These are phyloP conservation scores for Drosophila baimaii DNA, from an alignment of 1,140 invertebrate species.

Conservation along the genomic window DNA sequence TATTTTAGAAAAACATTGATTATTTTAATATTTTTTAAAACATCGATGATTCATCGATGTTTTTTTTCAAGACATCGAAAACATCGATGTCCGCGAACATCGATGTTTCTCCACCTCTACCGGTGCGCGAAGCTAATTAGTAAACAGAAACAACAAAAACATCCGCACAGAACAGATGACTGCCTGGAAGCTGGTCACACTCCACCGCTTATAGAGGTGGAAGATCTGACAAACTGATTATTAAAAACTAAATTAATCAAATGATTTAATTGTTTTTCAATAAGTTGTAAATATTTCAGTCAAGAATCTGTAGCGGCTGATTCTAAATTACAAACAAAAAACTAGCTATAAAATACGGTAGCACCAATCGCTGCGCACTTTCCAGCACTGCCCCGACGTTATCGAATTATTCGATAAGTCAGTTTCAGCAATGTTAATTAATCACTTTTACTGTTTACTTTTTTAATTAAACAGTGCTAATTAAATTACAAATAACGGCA, in stretches of 20 bases:
- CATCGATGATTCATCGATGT: too few relatives aligned
- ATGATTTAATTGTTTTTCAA: neutral
- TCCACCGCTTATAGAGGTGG: neutral
- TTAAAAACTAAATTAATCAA: neutral
- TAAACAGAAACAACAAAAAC: too few relatives aligned
- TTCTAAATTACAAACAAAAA: neutral
- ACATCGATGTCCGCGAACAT: too few relatives aligned
- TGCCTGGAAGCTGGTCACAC: conserved; percentile 6
- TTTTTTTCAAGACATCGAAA: too few relatives aligned
- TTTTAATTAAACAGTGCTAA: conserved; percentile 56
- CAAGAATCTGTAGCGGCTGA: too few relatives aligned
- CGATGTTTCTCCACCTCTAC: too few relatives aligned
- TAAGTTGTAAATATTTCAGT: too few relatives aligned
- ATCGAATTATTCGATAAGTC: too few relatives aligned
- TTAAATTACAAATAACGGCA: conserved; percentile 45
- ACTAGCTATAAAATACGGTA: neutral
- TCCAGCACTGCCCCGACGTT: conserved; percentile 5
- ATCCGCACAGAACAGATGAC: conserved; percentile 25
- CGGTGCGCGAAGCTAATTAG: too few relatives aligned
- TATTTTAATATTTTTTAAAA: too few relatives aligned
- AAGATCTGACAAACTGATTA: too few relatives aligned
- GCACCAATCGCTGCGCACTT: neutral
- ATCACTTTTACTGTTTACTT: conserved; percentile 65
- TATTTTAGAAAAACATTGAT: too few relatives aligned
- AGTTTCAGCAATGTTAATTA: conserved; percentile 51